Conservation (phyloP, 2,113 vertebrate species). For the Baryphthengus martii region DNA sequence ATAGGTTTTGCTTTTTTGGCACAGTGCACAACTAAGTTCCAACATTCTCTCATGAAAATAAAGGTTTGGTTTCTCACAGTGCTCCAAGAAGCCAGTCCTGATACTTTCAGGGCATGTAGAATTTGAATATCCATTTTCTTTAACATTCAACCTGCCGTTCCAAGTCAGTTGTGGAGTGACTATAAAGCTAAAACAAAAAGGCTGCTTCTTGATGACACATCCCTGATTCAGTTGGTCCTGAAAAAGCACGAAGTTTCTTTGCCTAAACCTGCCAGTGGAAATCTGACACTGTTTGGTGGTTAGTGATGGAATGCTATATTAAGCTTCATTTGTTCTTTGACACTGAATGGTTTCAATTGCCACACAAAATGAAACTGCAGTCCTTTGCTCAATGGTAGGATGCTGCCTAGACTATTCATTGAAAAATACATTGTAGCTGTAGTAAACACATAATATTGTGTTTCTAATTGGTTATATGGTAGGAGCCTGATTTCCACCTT, state of each 20-base stretch:
- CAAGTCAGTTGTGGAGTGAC: background rate
- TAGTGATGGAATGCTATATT: conserved; percentile 68
- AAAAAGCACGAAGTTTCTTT: conserved; percentile 59
- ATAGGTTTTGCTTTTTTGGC: background rate
- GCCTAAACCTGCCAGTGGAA: conserved; percentile 71
- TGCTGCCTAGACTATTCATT: background rate
- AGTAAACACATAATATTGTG: background rate
- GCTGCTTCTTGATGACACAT: conserved; percentile 54
- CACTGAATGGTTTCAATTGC: conserved; percentile 77
- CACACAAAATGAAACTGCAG: conserved; percentile 69
- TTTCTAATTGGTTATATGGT: background rate
- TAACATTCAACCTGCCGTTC: background rate
- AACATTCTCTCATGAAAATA: background rate
- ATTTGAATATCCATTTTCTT: background rate
- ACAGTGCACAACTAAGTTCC: background rate
- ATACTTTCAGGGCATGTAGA: background rate
- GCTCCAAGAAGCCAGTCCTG: background rate
- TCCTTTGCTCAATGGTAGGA: conserved; percentile 16
- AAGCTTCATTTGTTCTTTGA: conserved; percentile 65
- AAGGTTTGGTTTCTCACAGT: background rate
- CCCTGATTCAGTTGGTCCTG: conserved; percentile 61
- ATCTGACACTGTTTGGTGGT: conserved; percentile 68
- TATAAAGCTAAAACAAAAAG: conserved; percentile 38
- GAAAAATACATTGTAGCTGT: background rate
- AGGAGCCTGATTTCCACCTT: background rate